phyloP scores from a whole-genome alignment of 2,888 invertebrate genomes.

The Polymixis lichenea region DNA sequence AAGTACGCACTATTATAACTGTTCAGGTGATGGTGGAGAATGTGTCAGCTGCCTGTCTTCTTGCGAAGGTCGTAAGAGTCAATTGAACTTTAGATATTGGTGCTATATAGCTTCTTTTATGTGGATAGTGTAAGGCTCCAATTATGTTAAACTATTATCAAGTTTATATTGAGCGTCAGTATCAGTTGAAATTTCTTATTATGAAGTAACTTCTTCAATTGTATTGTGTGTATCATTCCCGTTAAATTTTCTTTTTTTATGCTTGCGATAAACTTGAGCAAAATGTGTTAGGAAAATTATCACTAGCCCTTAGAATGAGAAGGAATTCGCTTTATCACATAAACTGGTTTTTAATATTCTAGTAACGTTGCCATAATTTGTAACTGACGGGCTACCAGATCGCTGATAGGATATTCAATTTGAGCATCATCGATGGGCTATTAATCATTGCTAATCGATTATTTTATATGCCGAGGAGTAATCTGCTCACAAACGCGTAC shows the following conservation, averaged over 20 bases:
- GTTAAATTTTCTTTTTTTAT: not conserved
- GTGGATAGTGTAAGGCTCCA: not conserved
- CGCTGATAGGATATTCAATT: slow-evolving; percentile 64
- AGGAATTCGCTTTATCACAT: slow-evolving; percentile 18
- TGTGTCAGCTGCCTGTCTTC: slow-evolving; percentile 53
- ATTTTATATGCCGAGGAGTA: slow-evolving; percentile 58
- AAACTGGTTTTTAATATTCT: slow-evolving; percentile 49
- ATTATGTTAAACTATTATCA: not conserved
- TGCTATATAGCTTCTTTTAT: slow-evolving; percentile 12
- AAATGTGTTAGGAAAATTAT: not conserved
- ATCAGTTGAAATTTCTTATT: not conserved
- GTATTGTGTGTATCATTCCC: not conserved
- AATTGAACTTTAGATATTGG: slow-evolving; percentile 45
- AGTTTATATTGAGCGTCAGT: not conserved
- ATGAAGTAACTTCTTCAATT: not conserved
- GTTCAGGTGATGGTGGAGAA: slow-evolving; percentile 54
- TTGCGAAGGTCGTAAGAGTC: slow-evolving; percentile 47
- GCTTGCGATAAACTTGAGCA: too few relatives aligned
- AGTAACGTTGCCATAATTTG: slow-evolving; percentile 63
- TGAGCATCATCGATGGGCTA: slow-evolving; percentile 55
- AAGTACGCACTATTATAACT: slow-evolving; percentile 59
- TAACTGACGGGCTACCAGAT: slow-evolving; percentile 63
- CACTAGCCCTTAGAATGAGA: slow-evolving; percentile 2
- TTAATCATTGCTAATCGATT: slow-evolving; percentile 67
- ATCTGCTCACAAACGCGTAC: slow-evolving; percentile 59